phyloP scores from a whole-genome alignment of 2,888 invertebrate species.

The Lutraria lutraria region DNA sequence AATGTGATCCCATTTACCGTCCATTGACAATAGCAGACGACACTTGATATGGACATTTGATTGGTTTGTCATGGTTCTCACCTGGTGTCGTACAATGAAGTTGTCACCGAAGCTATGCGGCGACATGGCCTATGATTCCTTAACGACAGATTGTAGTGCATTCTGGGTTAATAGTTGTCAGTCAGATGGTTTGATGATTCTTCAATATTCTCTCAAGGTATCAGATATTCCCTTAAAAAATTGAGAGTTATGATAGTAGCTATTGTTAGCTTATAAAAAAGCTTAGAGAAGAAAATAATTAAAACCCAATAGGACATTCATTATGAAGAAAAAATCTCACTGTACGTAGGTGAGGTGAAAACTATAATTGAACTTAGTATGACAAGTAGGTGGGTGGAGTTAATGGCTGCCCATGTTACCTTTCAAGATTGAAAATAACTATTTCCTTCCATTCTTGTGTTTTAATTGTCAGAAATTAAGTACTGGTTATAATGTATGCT shows the following conservation, averaged over 20 bases:
- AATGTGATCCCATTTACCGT: constrained; percentile 55
- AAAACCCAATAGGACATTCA: background rate
- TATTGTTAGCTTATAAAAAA: background rate
- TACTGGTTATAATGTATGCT: too few species aligned
- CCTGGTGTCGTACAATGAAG: constrained; percentile 55
- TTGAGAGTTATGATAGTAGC: background rate
- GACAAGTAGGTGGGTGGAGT: background rate
- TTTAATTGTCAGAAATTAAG: background rate
- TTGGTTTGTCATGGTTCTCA: constrained; percentile 66
- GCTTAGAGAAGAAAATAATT: background rate
- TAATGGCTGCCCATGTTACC: background rate
- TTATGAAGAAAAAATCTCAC: background rate
- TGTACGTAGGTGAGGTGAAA: background rate
- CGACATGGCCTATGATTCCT: constrained; percentile 33
- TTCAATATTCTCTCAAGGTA: background rate
- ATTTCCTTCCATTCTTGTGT: background rate
- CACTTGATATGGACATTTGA: constrained; percentile 68
- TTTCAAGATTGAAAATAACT: background rate
- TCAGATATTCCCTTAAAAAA: background rate
- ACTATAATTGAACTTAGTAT: background rate
- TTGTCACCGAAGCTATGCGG: constrained; percentile 39
- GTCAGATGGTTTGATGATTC: constrained; percentile 24
- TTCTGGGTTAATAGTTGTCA: constrained; percentile 65
- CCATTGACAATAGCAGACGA: constrained; percentile 61
- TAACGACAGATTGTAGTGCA: constrained; percentile 64